Percentiles rank a stretch among this genome's conserved stretches.
Conservation (phyloP, 2,888 invertebrate genomes). For the Oxycera nigricornis region DNA sequence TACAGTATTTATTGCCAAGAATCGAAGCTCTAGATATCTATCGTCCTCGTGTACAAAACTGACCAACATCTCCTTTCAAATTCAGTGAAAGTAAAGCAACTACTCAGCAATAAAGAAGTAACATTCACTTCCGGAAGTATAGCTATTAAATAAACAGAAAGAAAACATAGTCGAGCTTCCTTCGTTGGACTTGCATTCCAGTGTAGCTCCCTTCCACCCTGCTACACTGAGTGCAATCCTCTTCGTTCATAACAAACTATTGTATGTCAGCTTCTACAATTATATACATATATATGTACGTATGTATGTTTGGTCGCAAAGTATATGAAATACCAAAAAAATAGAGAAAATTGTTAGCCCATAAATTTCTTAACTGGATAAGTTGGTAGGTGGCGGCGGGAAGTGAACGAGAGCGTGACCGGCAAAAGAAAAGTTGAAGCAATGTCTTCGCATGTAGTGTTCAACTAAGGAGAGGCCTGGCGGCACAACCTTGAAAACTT, state of each 20-base stretch:
- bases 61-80: too few relatives aligned
- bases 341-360: slow-evolving; percentile 26
- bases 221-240: neutral
- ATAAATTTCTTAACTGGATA: slow-evolving; percentile 40
- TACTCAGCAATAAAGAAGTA: neutral
- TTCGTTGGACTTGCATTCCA: neutral
- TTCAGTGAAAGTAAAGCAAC: neutral
- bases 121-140: neutral
- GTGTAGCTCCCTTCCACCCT: neutral
- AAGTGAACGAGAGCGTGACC: neutral
- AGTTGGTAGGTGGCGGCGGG: neutral
- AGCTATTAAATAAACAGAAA: neutral
- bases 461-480: neutral
- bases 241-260: neutral
- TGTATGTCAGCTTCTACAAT: neutral
- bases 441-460: slow-evolving; percentile 20
- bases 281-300: neutral
- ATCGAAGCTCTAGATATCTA: too few relatives aligned
- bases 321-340: slow-evolving; percentile 15
- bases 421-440: slow-evolving; percentile 7
- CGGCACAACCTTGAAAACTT: slow-evolving; percentile 24
- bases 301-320: neutral
- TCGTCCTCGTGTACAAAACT: too few relatives aligned
- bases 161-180: neutral
- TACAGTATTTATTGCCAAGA: too few relatives aligned